Percentiles rank a stretch among this genome's conserved stretches.
Evolutionary conservation across 2,113 vertebrate genomes (phyloP).

Genomic region (rat (Rattus norvegicus)): DNA sequence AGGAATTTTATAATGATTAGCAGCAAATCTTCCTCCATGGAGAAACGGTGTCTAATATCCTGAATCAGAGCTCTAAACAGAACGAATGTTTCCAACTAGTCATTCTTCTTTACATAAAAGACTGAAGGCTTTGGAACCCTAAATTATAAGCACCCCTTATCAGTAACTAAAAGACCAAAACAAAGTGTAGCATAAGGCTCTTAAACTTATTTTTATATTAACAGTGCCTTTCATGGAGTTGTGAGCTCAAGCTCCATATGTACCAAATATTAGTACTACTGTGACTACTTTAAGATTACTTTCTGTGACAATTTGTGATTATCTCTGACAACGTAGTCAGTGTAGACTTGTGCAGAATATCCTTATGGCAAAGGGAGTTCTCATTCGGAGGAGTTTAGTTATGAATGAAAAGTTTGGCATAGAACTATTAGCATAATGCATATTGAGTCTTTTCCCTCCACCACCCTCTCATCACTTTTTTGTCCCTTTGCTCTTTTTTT

Average conservation of each 20-base stretch:
- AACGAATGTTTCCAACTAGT: constrained; percentile 56
- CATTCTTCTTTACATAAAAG: constrained; percentile 43
- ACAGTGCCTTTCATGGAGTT: constrained; percentile 13
- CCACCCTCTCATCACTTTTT: no score
- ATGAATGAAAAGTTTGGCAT: neutral
- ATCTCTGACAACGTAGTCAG: neutral
- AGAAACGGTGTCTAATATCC: constrained; percentile 36
- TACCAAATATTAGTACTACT: constrained; percentile 15
- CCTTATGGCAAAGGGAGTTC: neutral
- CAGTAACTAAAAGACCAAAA: constrained; percentile 62
- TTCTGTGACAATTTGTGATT: constrained; percentile 39
- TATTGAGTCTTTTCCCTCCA: neutral
- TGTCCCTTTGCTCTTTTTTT: neutral
- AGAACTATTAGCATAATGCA: neutral
- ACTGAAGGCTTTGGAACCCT: constrained; percentile 13
- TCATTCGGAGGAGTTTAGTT: neutral
- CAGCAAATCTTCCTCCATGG: constrained; percentile 48
- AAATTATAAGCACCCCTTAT: constrained; percentile 51
- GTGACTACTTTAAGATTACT: constrained; percentile 52
- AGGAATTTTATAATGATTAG: constrained; percentile 53
- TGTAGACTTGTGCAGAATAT: neutral
- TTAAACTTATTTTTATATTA: constrained; percentile 59
- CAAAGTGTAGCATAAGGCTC: neutral
- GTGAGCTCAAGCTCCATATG: neutral
- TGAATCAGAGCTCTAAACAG: neutral